Base-by-base conservation (phyloP, 2,797 vertebrate genomes). In the Semaprochilodus insignis region DNA sequence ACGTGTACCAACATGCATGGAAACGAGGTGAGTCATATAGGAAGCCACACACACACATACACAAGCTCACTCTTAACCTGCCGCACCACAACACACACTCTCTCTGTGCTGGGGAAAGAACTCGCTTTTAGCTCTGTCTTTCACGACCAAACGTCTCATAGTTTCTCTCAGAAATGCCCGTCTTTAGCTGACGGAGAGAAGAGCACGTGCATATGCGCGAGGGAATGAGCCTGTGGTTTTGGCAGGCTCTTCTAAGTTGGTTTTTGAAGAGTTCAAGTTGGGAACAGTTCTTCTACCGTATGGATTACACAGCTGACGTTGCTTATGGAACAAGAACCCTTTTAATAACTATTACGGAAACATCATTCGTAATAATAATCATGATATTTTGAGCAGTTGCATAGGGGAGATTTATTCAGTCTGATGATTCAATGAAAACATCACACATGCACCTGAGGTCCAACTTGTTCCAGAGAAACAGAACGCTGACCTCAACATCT, bases 1-100 rank as follows among this genome's bases (percentile, higher is more conserved):
- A 71, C 80, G 15, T 55, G 85, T 77, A 80, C 57, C 73, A 69
- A 72, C 85, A 82, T 21, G 83, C 80, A 82, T 71, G 73, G 80
- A 84, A 87, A 87, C 80, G 69, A 76, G 54, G 82, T 86, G 85
- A 86, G 80, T 86, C 83, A 86, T 84, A 84, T 69, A 82, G 80
- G 80, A 86, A 86, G 72, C 40, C 34, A 71, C 59, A 72, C 67
- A 34, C 74, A 81, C 81, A 62, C 72, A 69, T 60, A 65, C 34
- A 59, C 70, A 48, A 23, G 44, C 57, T 60, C 69, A 82, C 54
- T 84, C 36, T n/a, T 82, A 77, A 82, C 74, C 67, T 77, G 74
- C 62, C 48, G 54, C 51, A 17, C 34, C 72, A 16, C 80, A 67
- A 59, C 34, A 70, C 77, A 80, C 69, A 73, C 69, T 55, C 36